Base-by-base conservation (phyloP, 2,797 vertebrate species). In the Acanthurus lineatus region DNA sequence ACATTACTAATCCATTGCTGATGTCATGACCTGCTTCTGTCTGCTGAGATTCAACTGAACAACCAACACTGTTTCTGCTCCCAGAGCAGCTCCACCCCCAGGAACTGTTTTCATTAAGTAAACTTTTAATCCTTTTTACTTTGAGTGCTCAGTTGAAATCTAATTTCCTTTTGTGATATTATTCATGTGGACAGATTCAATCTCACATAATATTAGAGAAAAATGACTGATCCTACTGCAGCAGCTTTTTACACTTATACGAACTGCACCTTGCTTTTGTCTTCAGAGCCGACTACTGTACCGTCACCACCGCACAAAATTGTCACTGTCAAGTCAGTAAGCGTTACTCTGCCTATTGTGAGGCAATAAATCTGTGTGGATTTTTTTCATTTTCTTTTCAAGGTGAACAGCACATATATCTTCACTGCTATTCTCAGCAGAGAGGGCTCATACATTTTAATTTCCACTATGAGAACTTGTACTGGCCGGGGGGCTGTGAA, bases 261-360 rank as follows among this genome's bases (percentile, higher is more conserved):
- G 64, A 44, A 60, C 40, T 42, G 7, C 15, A 28, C 12, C 52
- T 61, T 35, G 0, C 62, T 73, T 81, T 57, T 48, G 32, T 68
- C 57, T 54, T 22, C 51, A 60, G 38, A 79, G 17, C 32, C 44
- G 56, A 74, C 6, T 49, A 53, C 57, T 72, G 45, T 3, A 28
- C 68, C 2, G 20, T 81, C 66, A 68, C 49, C 35, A 10, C 53
- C 70, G 69, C 73, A 81, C 70, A 59, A 68, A 81, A 57, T 2
- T 61, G 58, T 82, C 73, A 73, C 20, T 60, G 68, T 69, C 70
- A 20, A 56, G 52, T 68, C 72, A 12, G 44, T 71, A 59, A 86
- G 83, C 57, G 60, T 65, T 16, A 19, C 69, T 20, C 44, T 12
- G 28, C 59, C 70, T 48, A 25, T 69, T 28, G 65, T 70, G 47